These are phyloP conservation scores for Phoeniculus purpureus DNA, from an alignment of 2,797 vertebrate genomes.

Conservation along the genomic window DNA sequence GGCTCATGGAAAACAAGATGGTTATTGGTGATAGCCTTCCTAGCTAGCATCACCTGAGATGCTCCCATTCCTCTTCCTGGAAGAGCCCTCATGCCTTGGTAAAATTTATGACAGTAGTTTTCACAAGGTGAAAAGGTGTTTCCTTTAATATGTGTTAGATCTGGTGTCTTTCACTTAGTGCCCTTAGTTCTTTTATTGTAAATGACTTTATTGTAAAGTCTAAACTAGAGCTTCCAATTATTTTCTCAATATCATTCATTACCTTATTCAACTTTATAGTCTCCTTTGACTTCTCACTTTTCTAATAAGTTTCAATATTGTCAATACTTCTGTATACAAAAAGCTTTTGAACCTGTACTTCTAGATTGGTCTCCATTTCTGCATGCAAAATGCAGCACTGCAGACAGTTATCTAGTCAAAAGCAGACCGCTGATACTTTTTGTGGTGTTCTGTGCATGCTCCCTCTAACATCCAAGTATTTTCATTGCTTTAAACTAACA, in stretches of 20 bases:
- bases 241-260: background rate
- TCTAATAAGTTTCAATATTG: background rate
- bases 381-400: background rate
- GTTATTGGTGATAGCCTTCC: background rate
- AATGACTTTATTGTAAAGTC: background rate
- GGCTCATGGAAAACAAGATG: too few species aligned
- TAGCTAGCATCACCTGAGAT: background rate
- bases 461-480: background rate
- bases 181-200: background rate
- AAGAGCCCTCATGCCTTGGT: background rate
- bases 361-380: background rate
- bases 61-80: background rate
- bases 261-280: background rate
- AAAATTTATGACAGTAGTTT: background rate
- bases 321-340: background rate
- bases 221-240: background rate
- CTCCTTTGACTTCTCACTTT: background rate
- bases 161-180: background rate
- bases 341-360: background rate
- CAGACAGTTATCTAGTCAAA: background rate
- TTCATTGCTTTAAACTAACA: background rate
- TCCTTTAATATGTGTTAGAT: background rate
- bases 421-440: background rate
- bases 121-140: constrained; percentile 1
- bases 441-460: background rate